These are phyloP conservation scores for Apis laboriosa DNA, from an alignment of 1,140 invertebrate genomes.

Conservation along the genomic window DNA sequence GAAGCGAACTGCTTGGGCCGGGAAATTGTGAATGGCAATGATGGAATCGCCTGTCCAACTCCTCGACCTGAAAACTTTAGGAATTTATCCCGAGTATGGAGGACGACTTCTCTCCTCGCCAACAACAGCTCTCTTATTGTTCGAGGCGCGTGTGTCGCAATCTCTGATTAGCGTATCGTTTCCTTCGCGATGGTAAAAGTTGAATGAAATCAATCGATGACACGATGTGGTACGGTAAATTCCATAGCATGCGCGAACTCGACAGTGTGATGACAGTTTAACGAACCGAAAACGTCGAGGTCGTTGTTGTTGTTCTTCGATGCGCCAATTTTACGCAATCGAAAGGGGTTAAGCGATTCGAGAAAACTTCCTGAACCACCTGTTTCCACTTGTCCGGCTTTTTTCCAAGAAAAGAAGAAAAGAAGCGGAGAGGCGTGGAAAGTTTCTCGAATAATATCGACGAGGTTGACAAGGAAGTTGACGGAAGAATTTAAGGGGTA, in stretches of 20 bases:
- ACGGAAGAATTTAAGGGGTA: background rate
- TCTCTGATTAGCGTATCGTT: background rate
- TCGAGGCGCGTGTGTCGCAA: background rate
- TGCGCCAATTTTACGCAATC: background rate
- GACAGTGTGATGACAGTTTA: background rate
- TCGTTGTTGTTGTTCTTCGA: background rate
- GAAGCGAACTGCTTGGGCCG: background rate
- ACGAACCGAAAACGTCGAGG: constrained; percentile 3
- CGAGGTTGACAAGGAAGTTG: too few relatives aligned
- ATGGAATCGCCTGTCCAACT: constrained; percentile 5
- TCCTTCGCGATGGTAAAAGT: too few relatives aligned
- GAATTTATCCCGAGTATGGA: constrained; percentile 2
- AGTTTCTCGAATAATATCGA: too few relatives aligned
- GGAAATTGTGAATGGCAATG: constrained; percentile 10
- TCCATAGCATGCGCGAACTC: background rate
- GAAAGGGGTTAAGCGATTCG: background rate
- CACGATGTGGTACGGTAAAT: background rate
- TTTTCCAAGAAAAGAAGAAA: too few relatives aligned
- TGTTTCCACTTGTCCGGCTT: too few relatives aligned
- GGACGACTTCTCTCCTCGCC: background rate
- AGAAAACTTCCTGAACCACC: background rate
- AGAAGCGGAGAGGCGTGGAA: too few relatives aligned
- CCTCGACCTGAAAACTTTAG: background rate
- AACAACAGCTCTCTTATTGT: background rate
- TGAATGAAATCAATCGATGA: background rate